phyloP scores from a whole-genome alignment of 2,797 vertebrate species.

The Chaunax sp. region DNA sequence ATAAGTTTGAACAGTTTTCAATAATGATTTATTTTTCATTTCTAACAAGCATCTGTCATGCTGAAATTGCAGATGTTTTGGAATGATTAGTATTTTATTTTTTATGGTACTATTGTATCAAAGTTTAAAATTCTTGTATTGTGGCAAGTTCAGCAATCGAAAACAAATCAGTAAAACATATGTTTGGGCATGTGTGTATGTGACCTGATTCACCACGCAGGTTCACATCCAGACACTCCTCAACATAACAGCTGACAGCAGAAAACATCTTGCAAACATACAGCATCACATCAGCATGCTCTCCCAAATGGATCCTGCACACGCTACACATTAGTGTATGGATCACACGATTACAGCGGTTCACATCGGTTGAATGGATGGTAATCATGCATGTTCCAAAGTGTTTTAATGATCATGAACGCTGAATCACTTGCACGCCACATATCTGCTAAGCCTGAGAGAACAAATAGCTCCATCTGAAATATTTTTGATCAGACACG shows the following conservation, averaged over 20 bases:
- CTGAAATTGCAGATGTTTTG: too few relatives aligned
- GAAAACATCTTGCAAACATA: constrained; percentile 10
- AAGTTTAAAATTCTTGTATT: too few relatives aligned
- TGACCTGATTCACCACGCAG: constrained; percentile 1
- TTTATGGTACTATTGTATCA: too few relatives aligned
- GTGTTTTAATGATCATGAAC: constrained; percentile 62
- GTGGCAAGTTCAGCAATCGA: not conserved
- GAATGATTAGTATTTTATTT: too few relatives aligned
- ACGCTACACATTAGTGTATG: constrained; percentile 51
- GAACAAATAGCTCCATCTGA: constrained; percentile 56
- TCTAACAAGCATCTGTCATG: too few relatives aligned
- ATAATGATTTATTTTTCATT: too few relatives aligned
- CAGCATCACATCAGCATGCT: constrained; percentile 17
- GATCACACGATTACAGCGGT: constrained; percentile 57
- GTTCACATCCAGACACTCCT: constrained; percentile 6
- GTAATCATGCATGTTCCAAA: constrained; percentile 71
- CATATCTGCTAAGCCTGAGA: constrained; percentile 55
- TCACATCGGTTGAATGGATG: constrained; percentile 55
- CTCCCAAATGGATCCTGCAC: constrained; percentile 53
- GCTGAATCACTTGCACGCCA: constrained; percentile 47
- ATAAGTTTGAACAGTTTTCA: too few relatives aligned
- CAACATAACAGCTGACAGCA: constrained; percentile 18
- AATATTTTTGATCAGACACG: constrained; percentile 44
- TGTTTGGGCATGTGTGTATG: not conserved
- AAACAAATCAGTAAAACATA: not conserved